Evolutionary conservation across 1,140 invertebrate genomes (phyloP), one percentile per base, ranked within the genome.

Genomic region (Eumeta japonica): DNA sequence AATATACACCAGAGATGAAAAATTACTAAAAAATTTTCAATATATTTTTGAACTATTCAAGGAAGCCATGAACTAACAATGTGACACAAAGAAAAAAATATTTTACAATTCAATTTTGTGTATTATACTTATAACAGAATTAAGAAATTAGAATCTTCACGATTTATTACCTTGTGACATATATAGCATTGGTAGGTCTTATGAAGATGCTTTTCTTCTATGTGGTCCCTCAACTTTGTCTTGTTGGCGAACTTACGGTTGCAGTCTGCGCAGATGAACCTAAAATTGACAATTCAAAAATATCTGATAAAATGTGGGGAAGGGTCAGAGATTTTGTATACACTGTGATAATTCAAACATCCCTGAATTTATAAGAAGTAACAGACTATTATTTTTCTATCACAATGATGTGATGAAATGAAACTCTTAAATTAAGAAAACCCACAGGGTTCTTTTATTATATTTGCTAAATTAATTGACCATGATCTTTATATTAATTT

Each of bases 211-310:
- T 68, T 70, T 29, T 71, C 65, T 24, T 73, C 65, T 2, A 73
- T 70, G 17, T 73, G 68, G 19, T 71, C 64, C 2, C 68, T 43
- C 2, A 73, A 35, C 13, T 70, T 73, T 0, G 68, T 73, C 29
- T 70, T 70, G 33, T 68, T 61, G 0, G 59, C 57, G 34, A 64
- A 73, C 0, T 62, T 43, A 1, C 51, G 45, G 14, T 51, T 52
- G 34, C 68, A 73, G 15, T 70, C 55, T 36, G 66, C 65, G 29
- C 65, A 73, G 0, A 64, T 65, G 13, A 60, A 73, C 33, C 65
- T 73, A 35, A 17, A 45, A 47, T 3, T 11, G 19, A 12, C n/a
- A 24, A 24, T 24, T 5, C 20, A n/a, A 24, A 5, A 24, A 24
- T 5, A 7, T 24, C 5, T 24, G n/a, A n/a, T n/a, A n/a, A n/a